Evolutionary conservation across 2,888 invertebrate species (phyloP).

Genomic region (Drosophila suboccidentalis): DNA sequence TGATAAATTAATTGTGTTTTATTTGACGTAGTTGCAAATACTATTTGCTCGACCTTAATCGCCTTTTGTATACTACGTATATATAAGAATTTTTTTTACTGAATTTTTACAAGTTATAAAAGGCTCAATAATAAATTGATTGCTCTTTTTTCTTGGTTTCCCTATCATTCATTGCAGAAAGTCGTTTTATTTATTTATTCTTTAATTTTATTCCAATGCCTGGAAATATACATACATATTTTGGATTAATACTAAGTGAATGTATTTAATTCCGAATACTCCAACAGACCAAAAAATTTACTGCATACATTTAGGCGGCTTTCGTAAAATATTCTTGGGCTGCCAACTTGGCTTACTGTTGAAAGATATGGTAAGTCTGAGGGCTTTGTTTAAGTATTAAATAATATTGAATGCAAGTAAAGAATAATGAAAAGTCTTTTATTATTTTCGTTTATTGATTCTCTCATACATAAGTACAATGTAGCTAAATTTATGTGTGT

Average conservation of each 20-base stretch:
- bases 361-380: background rate
- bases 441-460: conserved; percentile 55
- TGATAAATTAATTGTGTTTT: conserved; percentile 28
- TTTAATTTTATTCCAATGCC: no score
- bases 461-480: conserved; percentile 49
- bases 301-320: conserved; percentile 6
- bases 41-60: background rate
- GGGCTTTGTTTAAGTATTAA: background rate
- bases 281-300: background rate
- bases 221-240: no score
- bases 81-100: no score
- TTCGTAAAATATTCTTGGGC: no score
- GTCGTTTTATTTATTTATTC: no score
- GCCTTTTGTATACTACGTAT: no score
- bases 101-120: no score
- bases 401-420: background rate
- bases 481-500: conserved; percentile 37
- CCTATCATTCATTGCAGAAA: no score
- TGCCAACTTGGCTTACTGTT: background rate
- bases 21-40: background rate
- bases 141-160: no score
- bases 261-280: background rate
- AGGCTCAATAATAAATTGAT: no score
- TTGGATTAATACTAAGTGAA: no score
- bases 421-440: conserved; percentile 1